Base-by-base conservation (phyloP, 2,797 vertebrate genomes). In the Gouania willdenowi region DNA sequence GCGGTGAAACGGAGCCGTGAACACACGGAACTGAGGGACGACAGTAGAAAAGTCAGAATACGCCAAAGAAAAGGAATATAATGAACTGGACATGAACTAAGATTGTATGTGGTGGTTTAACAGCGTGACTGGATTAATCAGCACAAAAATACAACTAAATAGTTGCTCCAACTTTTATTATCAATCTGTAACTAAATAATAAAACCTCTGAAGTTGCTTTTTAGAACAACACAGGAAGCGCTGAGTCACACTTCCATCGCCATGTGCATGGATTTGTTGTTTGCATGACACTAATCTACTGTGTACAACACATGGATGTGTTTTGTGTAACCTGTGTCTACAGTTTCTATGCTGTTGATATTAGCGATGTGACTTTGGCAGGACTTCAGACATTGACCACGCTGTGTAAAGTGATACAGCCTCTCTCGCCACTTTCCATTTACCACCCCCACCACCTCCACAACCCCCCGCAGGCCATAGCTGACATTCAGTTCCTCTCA, bases 1-100 rank as follows among this genome's bases (percentile, higher is more conserved):
- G 9, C 95, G 92, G 84, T 98, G 95, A 83, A 99, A 98, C 5
- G 97, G 97, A 28, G 96, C 94, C 1, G 96, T 99, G 80, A 94
- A 93, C 31, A 98, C 94, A 15, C 96, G 94, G 58, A 99, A 98
- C 97, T 99, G 52, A 29, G 5, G 41, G 23, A 28, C 5, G 35
- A 15, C 16, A 44, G 19, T 1, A 6, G 2, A 89, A 5, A 88
- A 91, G 71, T 54, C 47, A 87, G 84, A 77, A 86, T 90, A 81
- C 92, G 89, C n/a, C n/a, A 87, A 90, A 91, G 6, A 74, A 89
- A 91, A 71, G 17, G 8, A 12, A 11, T 7, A 7, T 3, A 10
- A 10, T 10, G 10, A n/a, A 25, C 2, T 2, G 23, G 5, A n/a
- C n/a, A n/a, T n/a, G n/a, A n/a, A n/a, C n/a, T n/a, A n/a, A n/a